Evolutionary conservation across 2,888 invertebrate genomes (phyloP), one percentile per base, ranked within the genome.

Genomic region (Hyposoter didymator): DNA sequence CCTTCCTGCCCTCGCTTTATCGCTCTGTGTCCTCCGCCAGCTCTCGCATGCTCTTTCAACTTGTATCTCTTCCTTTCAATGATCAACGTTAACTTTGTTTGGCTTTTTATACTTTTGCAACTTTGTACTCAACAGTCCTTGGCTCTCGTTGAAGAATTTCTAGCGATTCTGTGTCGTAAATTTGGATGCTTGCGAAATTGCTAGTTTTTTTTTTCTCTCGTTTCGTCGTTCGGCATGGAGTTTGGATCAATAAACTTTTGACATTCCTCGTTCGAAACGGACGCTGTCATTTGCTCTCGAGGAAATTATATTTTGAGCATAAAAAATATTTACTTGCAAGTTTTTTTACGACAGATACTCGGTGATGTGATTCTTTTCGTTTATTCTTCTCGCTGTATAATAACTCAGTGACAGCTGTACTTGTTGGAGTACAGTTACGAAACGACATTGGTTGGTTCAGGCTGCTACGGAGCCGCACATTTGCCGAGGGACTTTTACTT

Each of bases 371-470:
- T 59, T 55, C 0, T 55, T 55, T 28, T 12, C 22, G 17, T 64
- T 62, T 32, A 14, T 35, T 35, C 35, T n/a, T 39, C n/a, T 39
- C 35, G 14, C n/a, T 28, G 28, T 28, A n/a, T n/a, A 32, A 69
- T 69, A 47, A 69, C 32, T 49, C 70, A 72, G 3, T 32, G 49
- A 32, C 70, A 72, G 35, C 49, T 72, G 32, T 52, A 52, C n/a
- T 52, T 32, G 17, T 72, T 72, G 35, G 35, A 19, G 70, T 49
- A 72, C 47, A 69, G 69, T 69, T 69, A 47, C 69, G 47, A 69
- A 69, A 69, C 39, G 39, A 22, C 55, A 28, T 14, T 22, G n/a
- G 39, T 39, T 35, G 35, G 35, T 43, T 39, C 39, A 43, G 19
- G 45, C 22, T 45, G 69, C 45, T 47, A 47, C 35, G 22, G 14